phyloP scores from a whole-genome alignment of 2,888 invertebrate species.

The Heliconius charithonia region DNA sequence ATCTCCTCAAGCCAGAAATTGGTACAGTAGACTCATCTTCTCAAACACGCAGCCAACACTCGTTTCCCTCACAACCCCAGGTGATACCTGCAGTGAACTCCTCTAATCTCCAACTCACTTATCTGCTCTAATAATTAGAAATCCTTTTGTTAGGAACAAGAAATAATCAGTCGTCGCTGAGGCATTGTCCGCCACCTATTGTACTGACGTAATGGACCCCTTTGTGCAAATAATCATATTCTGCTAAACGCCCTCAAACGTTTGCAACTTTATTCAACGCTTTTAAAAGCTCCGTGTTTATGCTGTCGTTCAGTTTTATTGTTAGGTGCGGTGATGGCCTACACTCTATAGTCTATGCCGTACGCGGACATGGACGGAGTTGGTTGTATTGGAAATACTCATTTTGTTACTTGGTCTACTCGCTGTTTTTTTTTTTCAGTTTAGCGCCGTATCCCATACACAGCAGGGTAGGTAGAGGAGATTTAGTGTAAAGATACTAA shows the following conservation, averaged over 20 bases:
- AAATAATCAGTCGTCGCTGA: conserved; percentile 67
- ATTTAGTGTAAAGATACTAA: too few species aligned
- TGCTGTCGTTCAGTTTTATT: conserved; percentile 35
- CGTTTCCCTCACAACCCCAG: not conserved
- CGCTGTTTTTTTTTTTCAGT: too few species aligned
- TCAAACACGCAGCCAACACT: not conserved
- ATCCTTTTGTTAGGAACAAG: conserved; percentile 65
- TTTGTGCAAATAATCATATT: conserved; percentile 65
- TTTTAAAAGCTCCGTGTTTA: conserved; percentile 42
- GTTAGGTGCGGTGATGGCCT: conserved; percentile 28
- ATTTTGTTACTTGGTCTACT: not conserved
- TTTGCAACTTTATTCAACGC: conserved; percentile 49
- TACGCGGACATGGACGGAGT: not conserved
- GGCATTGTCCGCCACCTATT: conserved; percentile 59
- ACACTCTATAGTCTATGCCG: conserved; percentile 7
- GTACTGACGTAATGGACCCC: conserved; percentile 52
- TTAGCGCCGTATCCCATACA: too few species aligned
- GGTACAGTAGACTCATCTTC: not conserved
- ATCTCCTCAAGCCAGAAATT: not conserved
- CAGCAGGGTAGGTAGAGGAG: too few species aligned
- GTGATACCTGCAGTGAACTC: conserved; percentile 34
- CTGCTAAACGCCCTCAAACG: conserved; percentile 49
- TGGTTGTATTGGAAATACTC: not conserved
- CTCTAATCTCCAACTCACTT: conserved; percentile 48
- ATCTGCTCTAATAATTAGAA: conserved; percentile 56